A percentile compares a stretch with the other conserved stretches of the same genome.
These are phyloP conservation scores for Sus cebifrons DNA, from an alignment of 2,797 vertebrate genomes.

Conservation along the genomic window DNA sequence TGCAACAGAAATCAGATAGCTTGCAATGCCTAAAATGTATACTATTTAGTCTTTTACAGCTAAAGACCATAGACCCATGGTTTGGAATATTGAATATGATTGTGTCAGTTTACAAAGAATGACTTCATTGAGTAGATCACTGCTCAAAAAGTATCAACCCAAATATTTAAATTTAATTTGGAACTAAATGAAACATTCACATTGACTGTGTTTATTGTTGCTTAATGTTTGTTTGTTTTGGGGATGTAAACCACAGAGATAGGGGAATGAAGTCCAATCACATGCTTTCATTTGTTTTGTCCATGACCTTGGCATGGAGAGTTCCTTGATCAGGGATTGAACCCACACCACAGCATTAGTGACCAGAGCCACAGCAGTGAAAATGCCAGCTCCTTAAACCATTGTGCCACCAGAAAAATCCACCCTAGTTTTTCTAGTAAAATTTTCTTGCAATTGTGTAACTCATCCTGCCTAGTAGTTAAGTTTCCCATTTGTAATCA, in stretches of 20 bases:
- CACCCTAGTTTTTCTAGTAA: not conserved
- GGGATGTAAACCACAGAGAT: not conserved
- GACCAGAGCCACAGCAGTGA: too few relatives aligned
- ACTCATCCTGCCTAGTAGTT: not conserved
- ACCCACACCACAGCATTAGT: too few relatives aligned
- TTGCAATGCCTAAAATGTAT: not conserved
- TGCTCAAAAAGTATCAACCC: not conserved
- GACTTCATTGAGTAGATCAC: not conserved
- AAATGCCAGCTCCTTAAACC: too few relatives aligned
- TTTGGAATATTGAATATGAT: not conserved
- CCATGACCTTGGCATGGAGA: too few relatives aligned
- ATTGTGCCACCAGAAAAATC: too few relatives aligned
- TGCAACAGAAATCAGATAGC: not conserved
- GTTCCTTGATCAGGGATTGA: too few relatives aligned
- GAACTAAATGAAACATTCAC: not conserved
- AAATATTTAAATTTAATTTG: conserved; percentile 8
- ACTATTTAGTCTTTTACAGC: not conserved
- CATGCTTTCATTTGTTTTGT: not conserved
- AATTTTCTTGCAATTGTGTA: not conserved
- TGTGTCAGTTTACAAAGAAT: not conserved
- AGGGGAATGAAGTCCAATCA: not conserved
- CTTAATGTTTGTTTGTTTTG: conserved; percentile 15
- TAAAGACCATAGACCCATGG: not conserved
- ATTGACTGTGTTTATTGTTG: not conserved
- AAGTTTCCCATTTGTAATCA: not conserved